Evolutionary conservation across 2,113 vertebrate genomes (phyloP), one percentile per base, ranked within the genome.

Genomic region (Carassius carassius): DNA sequence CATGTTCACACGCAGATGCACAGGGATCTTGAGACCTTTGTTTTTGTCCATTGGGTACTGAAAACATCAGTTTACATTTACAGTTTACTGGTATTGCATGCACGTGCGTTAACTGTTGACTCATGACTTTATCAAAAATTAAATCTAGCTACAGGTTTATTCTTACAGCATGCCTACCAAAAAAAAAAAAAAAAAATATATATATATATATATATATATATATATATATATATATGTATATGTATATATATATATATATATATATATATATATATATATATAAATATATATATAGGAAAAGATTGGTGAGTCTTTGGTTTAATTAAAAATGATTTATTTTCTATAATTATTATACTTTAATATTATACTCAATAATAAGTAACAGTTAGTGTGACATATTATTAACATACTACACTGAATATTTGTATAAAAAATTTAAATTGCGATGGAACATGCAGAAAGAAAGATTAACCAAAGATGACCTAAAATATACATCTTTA

Each of bases 1-100:
- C 94, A 99, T 96, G 91, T 97, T 99, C 90, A 97, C 88, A 86
- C 97, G 90, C 60, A 99, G 21, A 89, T 97, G 94, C 79, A 92
- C 96, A 0, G 98, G 98, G 82, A 99, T 94, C 92, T 96, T 99
- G 41, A 92, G 80, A 2, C 96, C 96, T 29, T 94, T 96, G 21
- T 12, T 93, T 89, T 96, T 97, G 86, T 98, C 97, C 94, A 97
- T 96, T 1, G 98, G 97, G 84, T 99, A 99, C 98, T 99, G 93
- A 67, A 80, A 86, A 49, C 86, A 63, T 97, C 95, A 90, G 62
- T 96, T 97, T 86, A 93, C 95, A 79, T n/a, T n/a, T n/a, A n/a
- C n/a, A n/a, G n/a, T n/a, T n/a, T n/a, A n/a, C 32, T 35, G 29
- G 16, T 10, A 70, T 70, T 37, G 32, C 9, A 9, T 70, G 32